These are phyloP conservation scores for Loxodonta africana DNA, from an alignment of 2,113 vertebrate genomes.

Conservation along the genomic window DNA sequence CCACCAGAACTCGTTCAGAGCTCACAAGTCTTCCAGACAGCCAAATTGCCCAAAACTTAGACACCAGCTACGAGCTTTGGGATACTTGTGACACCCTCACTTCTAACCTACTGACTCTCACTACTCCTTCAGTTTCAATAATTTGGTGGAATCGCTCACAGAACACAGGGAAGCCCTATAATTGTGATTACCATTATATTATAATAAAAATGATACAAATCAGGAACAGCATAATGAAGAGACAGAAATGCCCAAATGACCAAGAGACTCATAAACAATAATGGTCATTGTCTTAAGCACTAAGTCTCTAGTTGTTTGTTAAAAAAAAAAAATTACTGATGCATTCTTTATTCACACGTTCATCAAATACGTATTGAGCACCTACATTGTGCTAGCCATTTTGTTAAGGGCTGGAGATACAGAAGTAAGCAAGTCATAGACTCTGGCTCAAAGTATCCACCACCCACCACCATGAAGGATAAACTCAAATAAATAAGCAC, in stretches of 20 bases:
- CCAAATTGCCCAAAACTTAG: neutral
- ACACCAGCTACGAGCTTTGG: neutral
- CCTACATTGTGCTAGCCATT: neutral
- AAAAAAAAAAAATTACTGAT: neutral
- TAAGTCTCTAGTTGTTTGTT: neutral
- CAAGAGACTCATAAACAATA: neutral
- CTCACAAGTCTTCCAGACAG: neutral
- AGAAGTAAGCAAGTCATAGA: neutral
- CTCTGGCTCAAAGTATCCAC: neutral
- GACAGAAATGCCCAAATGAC: neutral
- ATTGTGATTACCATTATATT: neutral
- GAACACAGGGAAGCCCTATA: neutral
- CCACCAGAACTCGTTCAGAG: neutral
- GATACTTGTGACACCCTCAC: neutral
- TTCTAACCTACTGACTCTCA: neutral
- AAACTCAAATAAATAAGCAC: neutral
- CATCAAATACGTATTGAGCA: neutral
- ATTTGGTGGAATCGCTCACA: neutral
- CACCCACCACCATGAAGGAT: neutral
- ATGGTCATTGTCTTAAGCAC: neutral
- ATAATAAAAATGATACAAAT: neutral
- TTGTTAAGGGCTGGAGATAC: neutral
- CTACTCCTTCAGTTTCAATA: no score
- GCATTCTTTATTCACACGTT: neutral
- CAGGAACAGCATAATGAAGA: neutral